Percentiles rank a stretch among this genome's conserved stretches.
phyloP scores from a whole-genome alignment of 1,140 invertebrate species.

The Lordiphosa mommai region DNA sequence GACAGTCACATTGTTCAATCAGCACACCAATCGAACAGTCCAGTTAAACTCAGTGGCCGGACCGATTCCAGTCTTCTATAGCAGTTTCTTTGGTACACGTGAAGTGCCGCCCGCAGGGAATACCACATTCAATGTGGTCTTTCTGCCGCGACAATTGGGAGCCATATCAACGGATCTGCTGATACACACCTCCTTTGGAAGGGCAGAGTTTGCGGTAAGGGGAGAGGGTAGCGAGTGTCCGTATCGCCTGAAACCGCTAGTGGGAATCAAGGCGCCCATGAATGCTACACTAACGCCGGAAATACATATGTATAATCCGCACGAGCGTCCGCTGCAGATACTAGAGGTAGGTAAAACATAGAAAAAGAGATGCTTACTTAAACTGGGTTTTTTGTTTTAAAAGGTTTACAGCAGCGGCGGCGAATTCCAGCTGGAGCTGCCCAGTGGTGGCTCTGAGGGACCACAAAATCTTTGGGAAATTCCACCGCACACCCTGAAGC shows the following conservation, averaged over 20 bases:
- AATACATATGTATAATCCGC: constrained; percentile 97
- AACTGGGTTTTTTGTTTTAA: not conserved
- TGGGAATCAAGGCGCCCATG: constrained; percentile 93
- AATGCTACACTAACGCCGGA: constrained; percentile 94
- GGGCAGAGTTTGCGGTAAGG: constrained; percentile 88
- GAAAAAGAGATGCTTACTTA: not conserved
- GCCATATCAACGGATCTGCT: constrained; percentile 92
- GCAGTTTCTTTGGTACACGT: constrained; percentile 95
- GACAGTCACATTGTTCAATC: constrained; percentile 89
- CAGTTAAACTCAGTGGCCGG: constrained; percentile 93
- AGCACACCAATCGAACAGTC: constrained; percentile 86
- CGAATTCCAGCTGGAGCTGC: constrained; percentile 94
- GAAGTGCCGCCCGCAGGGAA: constrained; percentile 94
- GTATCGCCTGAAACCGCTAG: constrained; percentile 92
- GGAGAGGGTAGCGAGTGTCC: constrained; percentile 92
- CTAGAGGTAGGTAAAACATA: constrained; percentile 40
- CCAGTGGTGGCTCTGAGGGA: constrained; percentile 86
- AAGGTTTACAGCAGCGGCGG: constrained; percentile 91
- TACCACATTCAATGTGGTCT: constrained; percentile 97
- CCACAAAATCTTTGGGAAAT: constrained; percentile 93
- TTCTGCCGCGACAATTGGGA: constrained; percentile 94
- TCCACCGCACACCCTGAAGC: constrained; percentile 92
- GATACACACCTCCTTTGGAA: constrained; percentile 95
- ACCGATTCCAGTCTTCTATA: constrained; percentile 93
- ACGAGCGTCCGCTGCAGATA: constrained; percentile 91